Evolutionary conservation across 1,140 invertebrate species (phyloP).

Genomic region (Euwallacea fornicatus): DNA sequence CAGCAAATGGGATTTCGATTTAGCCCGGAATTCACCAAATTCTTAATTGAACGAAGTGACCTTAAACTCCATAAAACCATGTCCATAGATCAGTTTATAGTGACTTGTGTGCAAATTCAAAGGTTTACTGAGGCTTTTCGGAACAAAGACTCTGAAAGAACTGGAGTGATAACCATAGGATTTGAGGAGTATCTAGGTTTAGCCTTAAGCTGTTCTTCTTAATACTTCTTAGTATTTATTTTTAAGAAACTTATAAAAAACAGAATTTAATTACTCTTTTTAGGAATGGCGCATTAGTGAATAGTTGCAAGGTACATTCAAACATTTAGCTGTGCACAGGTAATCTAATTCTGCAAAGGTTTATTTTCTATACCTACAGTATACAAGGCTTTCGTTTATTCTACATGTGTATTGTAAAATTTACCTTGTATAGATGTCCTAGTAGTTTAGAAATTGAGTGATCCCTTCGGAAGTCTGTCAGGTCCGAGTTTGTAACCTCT

Average conservation of each 20-base stretch:
- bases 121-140: constrained; percentile 83
- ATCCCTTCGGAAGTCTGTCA: background rate
- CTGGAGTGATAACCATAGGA: constrained; percentile 73
- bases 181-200: constrained; percentile 86
- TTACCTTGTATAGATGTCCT: constrained; percentile 8
- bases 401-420: constrained; percentile 7
- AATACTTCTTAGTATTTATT: background rate
- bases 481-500: no score
- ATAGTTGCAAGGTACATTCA: no score
- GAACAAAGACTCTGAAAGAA: constrained; percentile 70
- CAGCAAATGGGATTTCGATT: constrained; percentile 88
- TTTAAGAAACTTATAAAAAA: background rate
- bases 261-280: no score
- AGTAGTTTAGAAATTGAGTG: constrained; percentile 2
- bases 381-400: constrained; percentile 1
- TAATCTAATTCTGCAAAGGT: no score
- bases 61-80: constrained; percentile 63
- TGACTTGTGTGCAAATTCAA: constrained; percentile 84
- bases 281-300: no score
- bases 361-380: no score
- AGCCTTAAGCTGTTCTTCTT: constrained; percentile 67
- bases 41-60: constrained; percentile 71
- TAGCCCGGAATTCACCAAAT: constrained; percentile 74
- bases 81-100: constrained; percentile 86
- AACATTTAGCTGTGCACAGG: no score